Conservation (phyloP, 2,888 invertebrate genomes). For the Spisula subtruncata region DNA sequence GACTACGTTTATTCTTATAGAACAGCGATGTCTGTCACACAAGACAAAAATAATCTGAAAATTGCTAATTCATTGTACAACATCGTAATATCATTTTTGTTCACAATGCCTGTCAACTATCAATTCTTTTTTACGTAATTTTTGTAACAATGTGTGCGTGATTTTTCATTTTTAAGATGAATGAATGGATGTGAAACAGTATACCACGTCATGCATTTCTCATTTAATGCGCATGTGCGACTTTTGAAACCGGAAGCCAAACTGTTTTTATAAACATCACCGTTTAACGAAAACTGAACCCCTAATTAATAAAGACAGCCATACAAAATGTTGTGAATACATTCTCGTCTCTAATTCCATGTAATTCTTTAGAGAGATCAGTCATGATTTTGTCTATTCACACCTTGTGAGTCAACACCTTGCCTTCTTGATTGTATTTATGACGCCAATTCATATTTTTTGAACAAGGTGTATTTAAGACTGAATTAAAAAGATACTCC, state of each 20-base stretch:
- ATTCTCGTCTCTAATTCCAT: neutral
- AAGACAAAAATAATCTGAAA: no score
- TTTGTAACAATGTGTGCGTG: neutral
- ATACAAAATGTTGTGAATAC: conserved; percentile 4
- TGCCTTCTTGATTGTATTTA: neutral
- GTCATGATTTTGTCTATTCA: neutral
- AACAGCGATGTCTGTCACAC: no score
- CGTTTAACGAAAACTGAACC: neutral
- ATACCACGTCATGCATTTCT: neutral
- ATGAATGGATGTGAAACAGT: neutral
- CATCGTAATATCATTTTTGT: neutral
- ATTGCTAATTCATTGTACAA: neutral
- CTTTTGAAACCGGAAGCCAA: conserved; percentile 21
- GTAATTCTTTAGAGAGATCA: neutral
- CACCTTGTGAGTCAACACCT: neutral
- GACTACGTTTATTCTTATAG: no score
- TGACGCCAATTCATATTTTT: conserved; percentile 26
- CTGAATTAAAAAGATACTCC: neutral
- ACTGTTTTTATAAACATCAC: neutral
- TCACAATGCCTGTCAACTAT: neutral
- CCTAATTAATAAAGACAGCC: neutral
- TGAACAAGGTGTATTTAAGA: neutral
- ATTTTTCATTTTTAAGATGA: neutral
- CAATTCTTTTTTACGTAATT: neutral
- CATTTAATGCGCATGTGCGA: neutral